Evolutionary conservation across 1,140 invertebrate genomes (phyloP), one percentile per base, ranked within the genome.

Genomic region (Atta colombica): DNA sequence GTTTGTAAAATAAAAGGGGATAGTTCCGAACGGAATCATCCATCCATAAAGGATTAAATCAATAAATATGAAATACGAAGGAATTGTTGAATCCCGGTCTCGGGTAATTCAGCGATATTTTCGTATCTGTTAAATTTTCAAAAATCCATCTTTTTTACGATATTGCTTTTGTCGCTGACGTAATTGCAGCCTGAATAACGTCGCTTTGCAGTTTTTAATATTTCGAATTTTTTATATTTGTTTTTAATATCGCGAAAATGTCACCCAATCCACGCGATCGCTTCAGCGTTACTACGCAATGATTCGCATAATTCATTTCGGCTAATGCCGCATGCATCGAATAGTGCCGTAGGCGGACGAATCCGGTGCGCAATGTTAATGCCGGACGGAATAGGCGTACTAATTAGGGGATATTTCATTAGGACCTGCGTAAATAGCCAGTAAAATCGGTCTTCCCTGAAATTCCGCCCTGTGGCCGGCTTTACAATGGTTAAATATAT

Each of bases 401-500:
- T 84, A 84, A 84, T 84, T 84, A 84, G 55, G n/a, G 80, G 39
- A 84, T 61, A 84, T 75, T 84, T 84, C 80, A 84, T 84, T 75
- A 74, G 69, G 39, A 74, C 25, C 39, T 58, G 69, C 80, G 80
- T 84, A 84, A 84, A 84, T 84, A 84, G 69, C 69, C 14, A 18
- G 69, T 63, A 84, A 84, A 84, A 84, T 75, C 80, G 77, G 65
- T 71, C 77, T 55, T 35, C 80, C 28, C 80, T 63, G 69, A 84
- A 84, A 84, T 84, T 84, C 39, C 28, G 16, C 18, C 69, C 69
- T 18, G 39, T 51, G 69, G 69, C 39, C 25, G 55, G 25, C 25
- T 75, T 84, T 61, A 51, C 69, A 51, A 14, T 49, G 18, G 39
- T n/a, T 51, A 84, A 84, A 84, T 25, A 49, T 35, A 55, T 58